Base-by-base conservation (phyloP, 2,888 invertebrate genomes). In the Nematopogon swammerdamellus region DNA sequence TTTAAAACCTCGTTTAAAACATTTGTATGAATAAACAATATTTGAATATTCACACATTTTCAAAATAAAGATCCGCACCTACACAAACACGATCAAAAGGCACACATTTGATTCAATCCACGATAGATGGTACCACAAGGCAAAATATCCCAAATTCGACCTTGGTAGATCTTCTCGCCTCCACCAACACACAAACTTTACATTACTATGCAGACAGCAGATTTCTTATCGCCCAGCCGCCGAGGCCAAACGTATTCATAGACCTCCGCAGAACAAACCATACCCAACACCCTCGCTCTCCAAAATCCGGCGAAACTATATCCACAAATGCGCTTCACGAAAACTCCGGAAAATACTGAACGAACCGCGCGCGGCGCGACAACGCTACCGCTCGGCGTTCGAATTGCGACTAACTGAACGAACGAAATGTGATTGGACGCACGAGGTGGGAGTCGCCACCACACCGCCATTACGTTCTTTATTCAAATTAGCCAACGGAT, bases 401-500 rank as follows among this genome's bases (percentile, higher is more conserved):
- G 11, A 36, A 14, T 36, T 14, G 36, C 36, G 11, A 36, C 36
- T n/a, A n/a, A n/a, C n/a, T 36, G 36, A 36, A 36, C 36, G 36
- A 6, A 14, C 36, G 36, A 4, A n/a, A n/a, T n/a, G n/a, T n/a
- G n/a, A 25, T 8, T 25, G 36, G n/a, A 6, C 14, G 36, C 6
- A 36, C 36, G 11, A 3, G 36, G 36, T 36, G 36, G 36, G 36
- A 36, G 36, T 36, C 8, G 25, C 5, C 25, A n/a, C n/a, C n/a
- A n/a, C n/a, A n/a, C 25, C 25, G 25, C 25, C 25, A 25, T 25
- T 4, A 25, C 36, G 36, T 36, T 36, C 36, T 36, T 51, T 45
- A 55, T 56, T 52, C 53, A 52, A 56, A 57, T 52, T 54, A 56
- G 48, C 45, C 20, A 54, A 51, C 56, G 56, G 57, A 56, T 56